These are phyloP conservation scores for Chelonus insularis DNA, from an alignment of 1,140 invertebrate genomes.

Conservation along the genomic window DNA sequence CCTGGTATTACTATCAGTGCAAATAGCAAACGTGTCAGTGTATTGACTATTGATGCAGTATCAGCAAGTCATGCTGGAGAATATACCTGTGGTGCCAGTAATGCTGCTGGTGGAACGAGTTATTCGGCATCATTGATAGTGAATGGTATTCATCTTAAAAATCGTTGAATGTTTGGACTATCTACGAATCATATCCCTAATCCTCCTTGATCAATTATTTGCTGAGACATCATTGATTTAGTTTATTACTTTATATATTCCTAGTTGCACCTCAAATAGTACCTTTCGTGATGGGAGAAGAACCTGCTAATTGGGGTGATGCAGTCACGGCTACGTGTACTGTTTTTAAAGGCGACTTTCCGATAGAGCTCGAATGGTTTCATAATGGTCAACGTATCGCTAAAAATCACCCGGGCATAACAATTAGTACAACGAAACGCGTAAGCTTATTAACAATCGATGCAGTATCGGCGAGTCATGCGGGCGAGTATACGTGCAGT, in stretches of 20 bases:
- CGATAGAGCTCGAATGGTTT: conserved; percentile 70
- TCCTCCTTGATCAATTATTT: conserved; percentile 14
- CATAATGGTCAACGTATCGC: conserved; percentile 60
- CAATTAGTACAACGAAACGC: conserved; percentile 62
- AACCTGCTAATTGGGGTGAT: conserved; percentile 66
- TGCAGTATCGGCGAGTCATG: conserved; percentile 72
- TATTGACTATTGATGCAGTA: conserved; percentile 70
- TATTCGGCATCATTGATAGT: conserved; percentile 66
- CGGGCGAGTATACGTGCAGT: conserved; percentile 79
- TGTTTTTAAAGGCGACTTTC: conserved; percentile 71
- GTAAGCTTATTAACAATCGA: conserved; percentile 77
- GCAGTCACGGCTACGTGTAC: conserved; percentile 67
- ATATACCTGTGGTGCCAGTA: conserved; percentile 73
- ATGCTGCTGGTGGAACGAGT: conserved; percentile 66
- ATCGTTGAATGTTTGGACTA: too few species aligned
- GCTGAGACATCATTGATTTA: too few species aligned
- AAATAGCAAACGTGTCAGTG: conserved; percentile 57
- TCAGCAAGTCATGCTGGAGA: conserved; percentile 70
- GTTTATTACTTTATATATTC: conserved; percentile 19
- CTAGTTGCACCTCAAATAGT: conserved; percentile 61
- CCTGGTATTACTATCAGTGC: conserved; percentile 41
- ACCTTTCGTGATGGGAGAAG: conserved; percentile 64
- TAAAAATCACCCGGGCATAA: conserved; percentile 36
- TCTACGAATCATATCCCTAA: neutral
- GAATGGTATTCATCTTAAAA: conserved; percentile 58